Conservation (phyloP, 1,140 invertebrate genomes). For the Doryteuthis pealeii region DNA sequence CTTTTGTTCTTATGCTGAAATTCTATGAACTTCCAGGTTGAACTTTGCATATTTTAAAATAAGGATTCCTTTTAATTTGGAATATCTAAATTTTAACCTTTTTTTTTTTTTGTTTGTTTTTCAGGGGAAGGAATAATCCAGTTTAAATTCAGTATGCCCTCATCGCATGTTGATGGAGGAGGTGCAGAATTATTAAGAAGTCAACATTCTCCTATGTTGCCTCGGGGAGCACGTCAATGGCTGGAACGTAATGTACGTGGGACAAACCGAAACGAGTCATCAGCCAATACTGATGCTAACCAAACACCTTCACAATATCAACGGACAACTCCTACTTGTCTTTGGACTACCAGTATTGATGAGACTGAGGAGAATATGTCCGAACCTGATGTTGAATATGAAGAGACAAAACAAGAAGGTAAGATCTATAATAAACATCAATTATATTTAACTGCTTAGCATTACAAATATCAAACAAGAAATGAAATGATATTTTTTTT, state of each 20-base stretch:
- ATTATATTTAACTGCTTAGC: no score
- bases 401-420: neutral
- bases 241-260: neutral
- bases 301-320: neutral
- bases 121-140: constrained; percentile 3
- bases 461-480: no score
- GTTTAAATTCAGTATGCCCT: constrained; percentile 3
- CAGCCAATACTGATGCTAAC: neutral
- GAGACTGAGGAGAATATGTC: neutral
- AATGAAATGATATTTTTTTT: no score
- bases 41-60: no score
- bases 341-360: neutral
- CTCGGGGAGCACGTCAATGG: neutral
- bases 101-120: neutral
- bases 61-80: no score
- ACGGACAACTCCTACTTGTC: neutral
- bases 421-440: no score
- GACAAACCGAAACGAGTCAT: neutral
- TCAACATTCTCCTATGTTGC: constrained; percentile 2
- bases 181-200: neutral
- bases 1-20: no score
- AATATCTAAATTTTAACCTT: no score
- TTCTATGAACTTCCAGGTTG: no score
- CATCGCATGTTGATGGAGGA: constrained; percentile 5
- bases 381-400: neutral